A percentile compares a stretch with the other conserved stretches of the same genome.
Conservation (phyloP, 2,888 invertebrate species). For the Torymus auratus region DNA sequence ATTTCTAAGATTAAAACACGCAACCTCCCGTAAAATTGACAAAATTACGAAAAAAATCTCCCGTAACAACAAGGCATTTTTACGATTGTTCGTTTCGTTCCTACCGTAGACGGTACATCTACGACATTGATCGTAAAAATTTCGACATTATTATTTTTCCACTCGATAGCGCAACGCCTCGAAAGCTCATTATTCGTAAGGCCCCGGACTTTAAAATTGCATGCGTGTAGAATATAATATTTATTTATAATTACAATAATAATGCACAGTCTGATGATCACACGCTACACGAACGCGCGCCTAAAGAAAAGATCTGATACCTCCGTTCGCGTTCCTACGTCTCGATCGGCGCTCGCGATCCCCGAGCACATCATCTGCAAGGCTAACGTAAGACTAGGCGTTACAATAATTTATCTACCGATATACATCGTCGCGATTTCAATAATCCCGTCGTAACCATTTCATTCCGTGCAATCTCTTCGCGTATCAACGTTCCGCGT, state of each 20-base stretch:
- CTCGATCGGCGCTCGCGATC: slow-evolving; percentile 21
- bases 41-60: no score
- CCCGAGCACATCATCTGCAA: slow-evolving; percentile 42
- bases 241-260: slow-evolving; percentile 12
- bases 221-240: slow-evolving; percentile 4
- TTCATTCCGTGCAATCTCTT: slow-evolving; percentile 3
- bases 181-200: not conserved
- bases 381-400: slow-evolving; percentile 58
- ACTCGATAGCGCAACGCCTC: no score
- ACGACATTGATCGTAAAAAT: no score
- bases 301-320: slow-evolving; percentile 10
- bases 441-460: slow-evolving; percentile 9
- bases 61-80: no score
- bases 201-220: slow-evolving; percentile 17
- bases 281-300: slow-evolving; percentile 22
- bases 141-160: no score
- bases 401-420: slow-evolving; percentile 55
- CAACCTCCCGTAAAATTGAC: no score
- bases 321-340: slow-evolving; percentile 11
- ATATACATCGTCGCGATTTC: slow-evolving; percentile 12
- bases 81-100: no score
- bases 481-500: not conserved
- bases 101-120: no score
- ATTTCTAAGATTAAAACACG: no score
- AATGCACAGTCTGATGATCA: slow-evolving; percentile 50